Conservation (phyloP, 2,888 invertebrate genomes). For the Diarsia rubi region DNA sequence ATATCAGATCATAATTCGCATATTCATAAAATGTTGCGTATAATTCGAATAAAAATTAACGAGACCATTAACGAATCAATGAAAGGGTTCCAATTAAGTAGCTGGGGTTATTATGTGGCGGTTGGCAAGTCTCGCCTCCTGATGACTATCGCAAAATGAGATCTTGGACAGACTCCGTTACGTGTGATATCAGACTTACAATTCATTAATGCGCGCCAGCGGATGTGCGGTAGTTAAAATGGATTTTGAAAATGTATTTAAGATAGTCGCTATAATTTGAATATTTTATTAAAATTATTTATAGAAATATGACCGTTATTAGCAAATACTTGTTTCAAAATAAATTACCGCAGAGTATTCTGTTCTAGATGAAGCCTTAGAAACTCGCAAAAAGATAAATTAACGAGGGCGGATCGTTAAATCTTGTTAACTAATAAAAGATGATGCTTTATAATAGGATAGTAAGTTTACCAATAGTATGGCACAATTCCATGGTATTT, state of each 20-base stretch:
- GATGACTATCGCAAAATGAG: conserved; percentile 85
- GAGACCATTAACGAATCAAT: conserved; percentile 87
- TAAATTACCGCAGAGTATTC: conserved; percentile 61
- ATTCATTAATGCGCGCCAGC: conserved; percentile 63
- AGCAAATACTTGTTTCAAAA: conserved; percentile 26
- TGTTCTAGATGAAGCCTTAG: conserved; percentile 75
- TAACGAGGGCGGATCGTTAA: conserved; percentile 62
- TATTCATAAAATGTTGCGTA: conserved; percentile 74
- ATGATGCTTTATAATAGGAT: conserved; percentile 65
- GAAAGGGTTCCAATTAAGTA: conserved; percentile 85
- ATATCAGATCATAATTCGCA: conserved; percentile 75
- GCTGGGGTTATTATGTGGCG: conserved; percentile 79
- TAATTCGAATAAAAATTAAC: conserved; percentile 81
- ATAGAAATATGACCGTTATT: conserved; percentile 27
- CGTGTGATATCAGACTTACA: conserved; percentile 69
- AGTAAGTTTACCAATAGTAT: conserved; percentile 48
- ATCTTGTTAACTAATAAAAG: conserved; percentile 69
- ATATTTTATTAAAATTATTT: conserved; percentile 18
- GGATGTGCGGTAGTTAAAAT: conserved; percentile 64
- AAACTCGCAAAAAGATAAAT: conserved; percentile 72
- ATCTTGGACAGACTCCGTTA: conserved; percentile 79
- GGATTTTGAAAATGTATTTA: conserved; percentile 59
- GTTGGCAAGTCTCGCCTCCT: conserved; percentile 77
- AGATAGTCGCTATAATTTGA: conserved; percentile 44
- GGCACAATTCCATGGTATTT: conserved; percentile 1